Conservation (phyloP, 2,888 invertebrate species). For the Drosophila paramelanica region DNA sequence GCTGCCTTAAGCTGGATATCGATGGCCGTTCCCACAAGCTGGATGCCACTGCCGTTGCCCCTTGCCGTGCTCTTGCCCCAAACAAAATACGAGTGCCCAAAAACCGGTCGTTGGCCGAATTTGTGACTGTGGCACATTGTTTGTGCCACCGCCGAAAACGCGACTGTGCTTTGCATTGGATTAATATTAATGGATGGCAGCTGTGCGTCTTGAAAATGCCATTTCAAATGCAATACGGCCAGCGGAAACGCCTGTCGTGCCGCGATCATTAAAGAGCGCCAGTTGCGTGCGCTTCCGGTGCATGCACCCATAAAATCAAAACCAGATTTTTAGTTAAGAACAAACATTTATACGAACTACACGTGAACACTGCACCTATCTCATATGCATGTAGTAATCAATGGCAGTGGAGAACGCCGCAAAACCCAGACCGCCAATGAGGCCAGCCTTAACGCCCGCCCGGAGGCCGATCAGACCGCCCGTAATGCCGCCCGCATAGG, state of each 20-base stretch:
- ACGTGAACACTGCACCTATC: slow-evolving; percentile 67
- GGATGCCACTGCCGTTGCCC: slow-evolving; percentile 22
- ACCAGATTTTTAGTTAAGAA: slow-evolving; percentile 49
- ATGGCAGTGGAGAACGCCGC: slow-evolving; percentile 98
- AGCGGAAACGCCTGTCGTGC: slow-evolving; percentile 57
- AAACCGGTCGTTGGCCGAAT: slow-evolving; percentile 77
- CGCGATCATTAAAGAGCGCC: slow-evolving; percentile 46
- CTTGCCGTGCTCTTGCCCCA: not conserved
- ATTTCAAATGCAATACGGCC: slow-evolving; percentile 4
- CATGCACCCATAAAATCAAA: slow-evolving; percentile 18
- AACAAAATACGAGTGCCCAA: slow-evolving; percentile 21
- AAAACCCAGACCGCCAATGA: slow-evolving; percentile 98
- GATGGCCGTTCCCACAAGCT: slow-evolving; percentile 75
- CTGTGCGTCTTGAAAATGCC: slow-evolving; percentile 29
- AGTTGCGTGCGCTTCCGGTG: slow-evolving; percentile 29
- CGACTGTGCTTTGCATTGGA: slow-evolving; percentile 42
- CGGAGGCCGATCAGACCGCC: slow-evolving; percentile 96
- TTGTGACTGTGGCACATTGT: slow-evolving; percentile 70
- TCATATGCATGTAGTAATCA: slow-evolving; percentile 95
- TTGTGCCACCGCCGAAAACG: slow-evolving; percentile 55
- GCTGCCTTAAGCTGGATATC: slow-evolving; percentile 58
- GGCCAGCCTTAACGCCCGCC: slow-evolving; percentile 96
- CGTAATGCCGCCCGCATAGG: slow-evolving; percentile 95
- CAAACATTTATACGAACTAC: slow-evolving; percentile 55
- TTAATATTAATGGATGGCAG: slow-evolving; percentile 65